Base-by-base conservation (phyloP, 2,113 vertebrate species). In the Dermatemys mawii region DNA sequence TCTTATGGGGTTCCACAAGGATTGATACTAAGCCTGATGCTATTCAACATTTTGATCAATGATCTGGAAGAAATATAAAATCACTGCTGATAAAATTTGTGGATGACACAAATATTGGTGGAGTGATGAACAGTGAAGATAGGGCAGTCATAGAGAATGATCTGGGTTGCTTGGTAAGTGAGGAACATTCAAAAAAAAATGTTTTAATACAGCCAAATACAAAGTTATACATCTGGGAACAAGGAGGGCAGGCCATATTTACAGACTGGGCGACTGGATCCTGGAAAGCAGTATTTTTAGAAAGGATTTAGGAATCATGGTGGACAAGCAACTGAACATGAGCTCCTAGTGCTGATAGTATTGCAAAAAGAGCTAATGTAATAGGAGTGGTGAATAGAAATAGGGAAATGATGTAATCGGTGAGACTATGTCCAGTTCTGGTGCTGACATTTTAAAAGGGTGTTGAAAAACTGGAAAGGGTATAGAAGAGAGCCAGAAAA, bases 41-140 rank as follows among this genome's bases (percentile, higher is more conserved):
- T 94, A 86, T 83, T 90, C 89, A 95, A 86, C 90, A 88, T 95
- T 97, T 96, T 96, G 84, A 44, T 92, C 89, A 91, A 90, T 86
- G 95, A 81, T 78, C 83, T 83, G 83, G 92, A 96, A 95, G 89
- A 95, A 89, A 88, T 46, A 67, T 41, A 44, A 81, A 94, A 85
- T 67, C 81, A 73, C 88, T 91, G 80, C 70, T 90, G 87, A 75
- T 85, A 41, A 93, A 22, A 93, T 93, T 41, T 90, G 79, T 85
- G 88, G 84, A n/a, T 93, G 94, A 93, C 90, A 35, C 96, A 94
- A 93, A 94, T 76, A 63, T 92, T 88, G 73, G 1, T 67, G 76
- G 92, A 78, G 94, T 88, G 57, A 67, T 90, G 87, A 91, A 89
- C 93, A 93, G 38, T 93, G 93, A 89, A 95, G 83, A 94, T 63